Evolutionary conservation across 2,797 vertebrate species (phyloP), one percentile per base, ranked within the genome.

Genomic region (Periophthalmus magnuspinnatus): DNA sequence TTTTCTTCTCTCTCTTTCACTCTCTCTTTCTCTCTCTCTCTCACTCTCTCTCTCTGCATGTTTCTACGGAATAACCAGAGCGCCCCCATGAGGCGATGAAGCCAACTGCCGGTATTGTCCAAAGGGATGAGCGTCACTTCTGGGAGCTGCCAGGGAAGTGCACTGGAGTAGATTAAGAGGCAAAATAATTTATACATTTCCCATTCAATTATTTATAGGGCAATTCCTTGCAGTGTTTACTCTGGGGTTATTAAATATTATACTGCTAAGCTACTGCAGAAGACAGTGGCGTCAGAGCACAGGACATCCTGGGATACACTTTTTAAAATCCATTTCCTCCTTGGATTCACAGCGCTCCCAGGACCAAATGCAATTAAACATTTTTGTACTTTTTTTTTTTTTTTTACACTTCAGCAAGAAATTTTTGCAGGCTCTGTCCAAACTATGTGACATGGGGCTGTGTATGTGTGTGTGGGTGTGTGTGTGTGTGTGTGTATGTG

Each of bases 201-300:
- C 56, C 56, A 75, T 87, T 92, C 88, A 92, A 93, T 93, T 89
- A 92, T 93, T 92, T 90, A 92, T 86, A 70, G 78, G 89, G 87
- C 85, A 89, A 86, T 91, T 90, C 86, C 88, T 89, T 72, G 19
- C 81, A 82, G 84, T 91, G 86, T 91, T 92, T 92, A 92, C 87
- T 89, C 86, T 54, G 78, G 87, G 90, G 87, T 92, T 89, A 93
- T 92, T 91, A 90, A 90, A 91, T 92, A 92, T 91, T 84, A 88
- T 77, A 81, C 83, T 71, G 82, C 86, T 84, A 89, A 91, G 87
- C 83, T 81, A 81, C 87, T 90, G 33, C 74, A 85, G 79, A 85
- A 86, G 84, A 81, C 74, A 67, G 76, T 80, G 86, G 84, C 69
- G 56, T 89, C 86, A 77, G 86, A 88, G 78, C 87, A 77, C 85